A percentile compares a stretch with the other conserved stretches of the same genome.
phyloP scores from a whole-genome alignment of 2,113 vertebrate genomes.

The Actenoides lindsayi region DNA sequence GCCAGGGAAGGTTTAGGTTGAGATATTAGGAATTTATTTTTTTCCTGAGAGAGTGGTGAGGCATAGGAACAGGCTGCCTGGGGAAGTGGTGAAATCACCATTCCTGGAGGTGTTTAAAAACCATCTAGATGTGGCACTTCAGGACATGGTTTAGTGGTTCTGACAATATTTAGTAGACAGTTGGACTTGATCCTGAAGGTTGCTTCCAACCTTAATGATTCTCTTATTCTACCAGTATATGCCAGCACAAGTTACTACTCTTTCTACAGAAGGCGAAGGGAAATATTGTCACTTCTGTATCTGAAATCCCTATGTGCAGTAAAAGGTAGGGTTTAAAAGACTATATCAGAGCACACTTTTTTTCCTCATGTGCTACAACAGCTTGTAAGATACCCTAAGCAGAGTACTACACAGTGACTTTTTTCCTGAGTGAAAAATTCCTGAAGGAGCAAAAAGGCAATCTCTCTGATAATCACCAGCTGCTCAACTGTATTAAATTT shows the following conservation, averaged over 20 bases:
- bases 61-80: too few species aligned
- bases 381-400: background rate
- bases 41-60: too few species aligned
- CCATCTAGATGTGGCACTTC: too few species aligned
- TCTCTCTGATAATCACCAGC: constrained; percentile 58
- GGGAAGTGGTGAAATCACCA: too few species aligned
- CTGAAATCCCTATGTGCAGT: background rate
- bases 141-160: too few species aligned
- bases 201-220: too few species aligned
- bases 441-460: constrained; percentile 54
- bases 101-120: too few species aligned
- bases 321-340: background rate
- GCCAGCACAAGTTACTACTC: background rate
- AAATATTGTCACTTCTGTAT: background rate
- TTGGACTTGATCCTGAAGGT: too few species aligned
- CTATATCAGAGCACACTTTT: constrained; percentile 7
- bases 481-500: constrained; percentile 65
- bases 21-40: too few species aligned
- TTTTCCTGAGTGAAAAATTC: constrained; percentile 56
- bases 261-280: background rate
- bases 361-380: background rate
- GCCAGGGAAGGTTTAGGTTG: too few species aligned
- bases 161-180: too few species aligned
- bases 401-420: background rate
- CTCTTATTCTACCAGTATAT: background rate